A percentile compares a stretch with the other conserved stretches of the same genome.
Evolutionary conservation across 2,797 vertebrate genomes (phyloP).

Genomic region (Macropus fuliginosus): DNA sequence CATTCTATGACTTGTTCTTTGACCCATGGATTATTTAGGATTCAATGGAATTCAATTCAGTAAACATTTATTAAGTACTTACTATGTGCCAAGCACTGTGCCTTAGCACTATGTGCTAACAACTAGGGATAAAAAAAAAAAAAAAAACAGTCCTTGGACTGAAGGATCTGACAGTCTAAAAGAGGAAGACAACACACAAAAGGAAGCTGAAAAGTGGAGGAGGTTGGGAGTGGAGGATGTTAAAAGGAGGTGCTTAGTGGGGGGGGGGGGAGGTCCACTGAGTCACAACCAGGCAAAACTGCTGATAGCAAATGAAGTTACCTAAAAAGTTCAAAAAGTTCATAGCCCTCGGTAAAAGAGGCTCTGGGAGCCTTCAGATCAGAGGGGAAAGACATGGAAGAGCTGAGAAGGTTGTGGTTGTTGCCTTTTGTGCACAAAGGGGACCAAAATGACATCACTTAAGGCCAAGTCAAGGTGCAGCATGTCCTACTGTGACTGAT

Average conservation of each 20-base stretch:
- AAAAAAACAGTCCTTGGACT: background rate
- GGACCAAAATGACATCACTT: background rate
- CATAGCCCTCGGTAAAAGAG: background rate
- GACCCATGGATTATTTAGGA: background rate
- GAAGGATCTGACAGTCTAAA: background rate
- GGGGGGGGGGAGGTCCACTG: rapidly evolving
- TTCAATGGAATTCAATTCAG: background rate
- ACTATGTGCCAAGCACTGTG: background rate
- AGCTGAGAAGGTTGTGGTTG: background rate
- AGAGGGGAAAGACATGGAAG: background rate
- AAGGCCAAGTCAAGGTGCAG: no score
- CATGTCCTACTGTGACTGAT: background rate
- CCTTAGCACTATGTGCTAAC: no score
- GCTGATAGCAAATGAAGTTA: background rate
- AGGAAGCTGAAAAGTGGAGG: background rate
- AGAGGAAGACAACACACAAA: background rate
- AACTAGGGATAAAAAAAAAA: background rate
- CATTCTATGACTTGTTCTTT: background rate
- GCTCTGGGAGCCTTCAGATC: background rate
- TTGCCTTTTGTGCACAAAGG: background rate
- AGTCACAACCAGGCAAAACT: background rate
- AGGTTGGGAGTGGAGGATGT: no score
- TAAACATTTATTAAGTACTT: background rate
- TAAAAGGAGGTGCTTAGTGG: background rate
- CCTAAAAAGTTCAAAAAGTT: background rate